Base-by-base conservation (phyloP, 1,140 invertebrate species). In the Drosophila guanche region DNA sequence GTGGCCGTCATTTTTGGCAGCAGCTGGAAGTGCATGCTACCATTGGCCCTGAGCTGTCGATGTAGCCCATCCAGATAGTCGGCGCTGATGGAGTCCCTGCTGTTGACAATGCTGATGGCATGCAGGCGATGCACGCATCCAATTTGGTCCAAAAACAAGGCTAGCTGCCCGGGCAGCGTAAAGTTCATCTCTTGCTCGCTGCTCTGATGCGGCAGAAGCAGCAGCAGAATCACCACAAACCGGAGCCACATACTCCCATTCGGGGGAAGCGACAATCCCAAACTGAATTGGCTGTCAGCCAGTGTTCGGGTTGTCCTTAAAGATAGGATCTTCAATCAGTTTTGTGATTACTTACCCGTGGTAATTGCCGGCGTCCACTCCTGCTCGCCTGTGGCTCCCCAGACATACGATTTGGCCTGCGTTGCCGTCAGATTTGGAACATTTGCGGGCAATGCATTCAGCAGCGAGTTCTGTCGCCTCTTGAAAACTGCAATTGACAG, bases 331-430 rank as follows among this genome's bases (percentile, higher is more conserved):
- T 80, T 47, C n/a, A 56, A 37, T 45, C 23, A 54, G 55, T 51
- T 42, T 37, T 20, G n/a, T 12, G 41, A 29, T 65, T 72, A 92
- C 90, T 92, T 91, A 97, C 97, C 97, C 92, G 97, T 98, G 3
- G 97, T 98, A 29, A 98, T 93, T 20, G 97, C 97, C n/a, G 97
- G 97, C 5, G 97, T 98, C 97, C 97, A 98, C 90, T 98, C 97
- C 91, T 98, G 97, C 92, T 98, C 97, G 16, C 97, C 97, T 4
- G 96, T 98, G 3, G 96, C 96, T 47, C 97, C 97, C 97, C 97
- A 98, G 6, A 97, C 92, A 25, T 96, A 92, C 0, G 96, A 96
- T 37, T 96, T 92, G 58, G 94, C 94, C 72, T 94, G 94, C 12
- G 92, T 90, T 48, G 92, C 80, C 43, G 80, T 89, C 52, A 84